A percentile compares a stretch with the other conserved stretches of the same genome.
Conservation (phyloP, 2,797 vertebrate species). For the Tenualosa ilisha region DNA sequence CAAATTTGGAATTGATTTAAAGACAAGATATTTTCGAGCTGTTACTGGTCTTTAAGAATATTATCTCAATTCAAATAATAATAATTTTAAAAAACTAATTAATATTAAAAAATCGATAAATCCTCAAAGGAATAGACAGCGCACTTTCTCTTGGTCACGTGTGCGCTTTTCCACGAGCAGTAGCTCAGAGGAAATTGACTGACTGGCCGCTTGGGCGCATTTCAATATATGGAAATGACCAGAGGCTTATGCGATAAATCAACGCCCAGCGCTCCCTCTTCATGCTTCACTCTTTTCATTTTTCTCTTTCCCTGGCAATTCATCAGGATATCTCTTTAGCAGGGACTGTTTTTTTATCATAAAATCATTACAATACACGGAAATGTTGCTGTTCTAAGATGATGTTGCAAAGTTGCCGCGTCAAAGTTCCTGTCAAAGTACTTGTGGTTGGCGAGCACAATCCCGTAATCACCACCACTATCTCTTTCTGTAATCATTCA, state of each 20-base stretch:
- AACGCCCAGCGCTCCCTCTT: constrained; percentile 69
- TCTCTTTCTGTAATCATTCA: neutral
- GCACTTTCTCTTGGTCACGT: constrained; percentile 69
- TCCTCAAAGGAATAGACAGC: constrained; percentile 38
- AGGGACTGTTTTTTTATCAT: constrained; percentile 27
- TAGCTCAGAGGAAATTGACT: constrained; percentile 82
- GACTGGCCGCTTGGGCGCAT: constrained; percentile 81
- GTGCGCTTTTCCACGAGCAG: constrained; percentile 73
- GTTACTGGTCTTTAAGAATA: neutral
- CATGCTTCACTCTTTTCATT: constrained; percentile 52
- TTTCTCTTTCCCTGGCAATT: constrained; percentile 34
- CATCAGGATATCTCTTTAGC: constrained; percentile 36
- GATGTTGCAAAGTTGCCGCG: neutral
- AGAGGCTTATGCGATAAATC: constrained; percentile 81
- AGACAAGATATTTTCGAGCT: neutral
- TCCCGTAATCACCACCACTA: neutral
- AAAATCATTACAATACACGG: neutral
- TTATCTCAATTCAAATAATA: neutral
- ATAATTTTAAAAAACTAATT: constrained; percentile 4
- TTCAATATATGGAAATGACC: constrained; percentile 88
- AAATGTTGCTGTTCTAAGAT: neutral
- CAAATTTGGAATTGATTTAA: neutral
- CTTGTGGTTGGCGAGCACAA: neutral
- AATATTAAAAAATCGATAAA: constrained; percentile 13
- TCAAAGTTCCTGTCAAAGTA: neutral